phyloP scores from a whole-genome alignment of 2,797 vertebrate species.

The Morelia viridis region DNA sequence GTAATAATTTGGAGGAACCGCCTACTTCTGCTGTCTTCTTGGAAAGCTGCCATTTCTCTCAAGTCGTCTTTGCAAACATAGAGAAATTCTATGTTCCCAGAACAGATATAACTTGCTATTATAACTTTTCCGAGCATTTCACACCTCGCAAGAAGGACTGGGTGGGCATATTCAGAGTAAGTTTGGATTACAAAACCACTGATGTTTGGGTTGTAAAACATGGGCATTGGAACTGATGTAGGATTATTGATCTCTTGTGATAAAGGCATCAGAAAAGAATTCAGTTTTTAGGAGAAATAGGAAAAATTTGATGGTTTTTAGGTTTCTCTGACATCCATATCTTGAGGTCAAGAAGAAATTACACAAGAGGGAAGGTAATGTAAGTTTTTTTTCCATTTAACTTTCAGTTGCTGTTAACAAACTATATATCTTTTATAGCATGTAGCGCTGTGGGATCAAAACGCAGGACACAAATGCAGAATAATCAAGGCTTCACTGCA shows the following conservation, averaged over 20 bases:
- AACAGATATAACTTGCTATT: slow-evolving; percentile 77
- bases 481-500: too few species aligned
- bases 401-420: not conserved
- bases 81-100: slow-evolving; percentile 76
- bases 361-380: not conserved
- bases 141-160: slow-evolving; percentile 80
- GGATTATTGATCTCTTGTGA: not conserved
- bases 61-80: slow-evolving; percentile 83
- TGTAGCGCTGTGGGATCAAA: too few species aligned
- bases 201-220: not conserved
- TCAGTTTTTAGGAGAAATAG: not conserved
- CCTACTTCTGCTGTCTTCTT: slow-evolving; percentile 62
- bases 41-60: slow-evolving; percentile 74
- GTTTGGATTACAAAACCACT: not conserved
- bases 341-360: not conserved
- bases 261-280: not conserved
- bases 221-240: not conserved
- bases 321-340: not conserved
- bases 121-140: slow-evolving; percentile 72
- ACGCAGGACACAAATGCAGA: too few species aligned
- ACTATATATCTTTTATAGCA: not conserved
- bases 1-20: slow-evolving; percentile 46
- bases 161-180: slow-evolving; percentile 92
- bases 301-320: not conserved
- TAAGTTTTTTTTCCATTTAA: not conserved